Evolutionary conservation across 37 sponge, comb jelly and placozoan genomes (phyloP).

Genomic region (Corticium candelabrum): DNA sequence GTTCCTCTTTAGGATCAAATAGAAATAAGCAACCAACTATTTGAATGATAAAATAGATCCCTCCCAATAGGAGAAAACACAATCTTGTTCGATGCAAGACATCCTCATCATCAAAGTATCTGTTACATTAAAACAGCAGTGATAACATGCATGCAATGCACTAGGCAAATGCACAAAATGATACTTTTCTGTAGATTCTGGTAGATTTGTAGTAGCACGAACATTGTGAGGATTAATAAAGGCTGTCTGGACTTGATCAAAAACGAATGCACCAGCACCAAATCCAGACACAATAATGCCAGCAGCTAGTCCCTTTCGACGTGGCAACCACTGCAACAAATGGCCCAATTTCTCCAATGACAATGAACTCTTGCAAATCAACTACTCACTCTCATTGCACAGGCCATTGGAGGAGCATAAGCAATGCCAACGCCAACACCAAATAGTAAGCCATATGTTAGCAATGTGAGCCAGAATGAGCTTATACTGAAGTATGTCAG

Average conservation of each 20-base stretch:
- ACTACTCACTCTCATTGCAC: conserved; percentile 37
- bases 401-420: conserved; percentile 58
- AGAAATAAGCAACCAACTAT: conserved; percentile 52
- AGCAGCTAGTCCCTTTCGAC: conserved; percentile 60
- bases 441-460: conserved; percentile 76
- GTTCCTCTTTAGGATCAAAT: no score
- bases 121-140: background rate
- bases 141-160: background rate
- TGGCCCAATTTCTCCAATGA: background rate
- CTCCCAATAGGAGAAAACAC: conserved; percentile 68
- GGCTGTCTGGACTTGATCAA: conserved; percentile 48
- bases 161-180: no score
- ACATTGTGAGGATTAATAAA: conserved; percentile 70
- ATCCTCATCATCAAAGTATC: conserved; percentile 39
- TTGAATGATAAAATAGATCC: conserved; percentile 47
- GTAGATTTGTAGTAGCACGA: background rate
- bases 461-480: conserved; percentile 23
- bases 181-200: background rate
- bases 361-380: background rate
- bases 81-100: conserved; percentile 48
- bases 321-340: conserved; percentile 57
- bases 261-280: conserved; percentile 57
- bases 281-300: conserved; percentile 79
- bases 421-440: conserved; percentile 71
- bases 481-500: background rate